Conservation (phyloP, 2,797 vertebrate genomes). For the Pipistrellus pipistrellus region DNA sequence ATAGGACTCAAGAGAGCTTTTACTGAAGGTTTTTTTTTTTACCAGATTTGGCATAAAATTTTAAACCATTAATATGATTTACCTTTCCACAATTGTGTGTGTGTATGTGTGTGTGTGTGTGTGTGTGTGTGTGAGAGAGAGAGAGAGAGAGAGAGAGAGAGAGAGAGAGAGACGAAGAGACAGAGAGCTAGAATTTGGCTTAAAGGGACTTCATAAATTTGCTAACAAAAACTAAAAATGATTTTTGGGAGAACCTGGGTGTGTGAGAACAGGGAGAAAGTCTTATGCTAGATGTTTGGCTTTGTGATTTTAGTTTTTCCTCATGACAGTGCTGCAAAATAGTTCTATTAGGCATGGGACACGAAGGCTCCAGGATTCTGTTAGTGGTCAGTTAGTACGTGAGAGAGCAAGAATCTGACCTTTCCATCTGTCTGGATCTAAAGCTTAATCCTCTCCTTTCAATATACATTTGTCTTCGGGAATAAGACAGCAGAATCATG, state of each 20-base stretch:
- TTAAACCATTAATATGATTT: constrained; percentile 11
- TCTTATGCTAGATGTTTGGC: background rate
- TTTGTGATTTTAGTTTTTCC: constrained; percentile 19
- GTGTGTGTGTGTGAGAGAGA: background rate
- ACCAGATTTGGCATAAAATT: background rate
- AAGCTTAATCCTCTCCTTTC: background rate
- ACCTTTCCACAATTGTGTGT: background rate
- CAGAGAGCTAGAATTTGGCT: background rate
- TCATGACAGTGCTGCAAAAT: background rate
- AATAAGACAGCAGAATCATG: background rate
- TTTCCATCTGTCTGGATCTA: background rate
- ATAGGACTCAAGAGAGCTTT: background rate
- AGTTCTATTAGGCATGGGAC: background rate
- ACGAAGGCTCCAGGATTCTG: background rate
- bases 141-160: background rate
- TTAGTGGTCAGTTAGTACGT: background rate
- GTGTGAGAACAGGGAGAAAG: background rate
- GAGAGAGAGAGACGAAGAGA: background rate
- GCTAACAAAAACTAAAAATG: background rate
- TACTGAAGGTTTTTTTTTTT: background rate
- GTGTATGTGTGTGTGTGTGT: background rate
- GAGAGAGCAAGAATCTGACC: background rate
- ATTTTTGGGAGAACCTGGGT: background rate
- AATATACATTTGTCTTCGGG: background rate
- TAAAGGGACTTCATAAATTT: constrained; percentile 12